phyloP scores from a whole-genome alignment of 2,113 vertebrate species.

The Pseudois nayaur region DNA sequence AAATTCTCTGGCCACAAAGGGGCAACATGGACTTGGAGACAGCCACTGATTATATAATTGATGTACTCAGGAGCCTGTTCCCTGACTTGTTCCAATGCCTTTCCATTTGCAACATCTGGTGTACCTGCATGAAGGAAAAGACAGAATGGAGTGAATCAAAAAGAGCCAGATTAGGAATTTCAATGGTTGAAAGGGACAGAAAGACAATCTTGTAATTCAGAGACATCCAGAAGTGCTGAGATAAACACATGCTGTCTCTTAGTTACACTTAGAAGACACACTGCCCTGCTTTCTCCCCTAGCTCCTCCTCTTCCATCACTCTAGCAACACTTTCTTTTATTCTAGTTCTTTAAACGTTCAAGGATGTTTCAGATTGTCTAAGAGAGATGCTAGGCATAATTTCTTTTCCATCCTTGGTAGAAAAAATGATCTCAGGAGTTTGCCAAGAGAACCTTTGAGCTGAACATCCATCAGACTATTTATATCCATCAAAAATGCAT shows the following conservation, averaged over 20 bases:
- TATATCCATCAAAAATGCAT: neutral
- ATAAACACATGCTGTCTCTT: neutral
- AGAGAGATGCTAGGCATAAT: neutral
- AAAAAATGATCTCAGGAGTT: neutral
- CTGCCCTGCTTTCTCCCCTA: neutral
- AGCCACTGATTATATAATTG: neutral
- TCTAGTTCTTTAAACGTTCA: neutral
- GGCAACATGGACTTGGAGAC: neutral
- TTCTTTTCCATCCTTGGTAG: neutral
- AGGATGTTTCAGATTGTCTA: neutral
- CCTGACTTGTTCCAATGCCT: neutral
- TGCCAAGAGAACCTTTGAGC: neutral
- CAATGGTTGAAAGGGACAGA: too few relatives aligned
- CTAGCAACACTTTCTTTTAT: neutral
- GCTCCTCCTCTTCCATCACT: neutral
- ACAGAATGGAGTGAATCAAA: neutral
- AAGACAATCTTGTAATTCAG: neutral
- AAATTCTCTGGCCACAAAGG: neutral
- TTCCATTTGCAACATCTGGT: neutral
- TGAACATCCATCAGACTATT: slow-evolving; percentile 15
- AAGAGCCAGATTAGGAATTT: neutral
- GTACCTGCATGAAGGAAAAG: neutral
- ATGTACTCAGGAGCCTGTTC: neutral
- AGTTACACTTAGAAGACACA: neutral
- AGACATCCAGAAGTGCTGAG: neutral